A percentile compares a stretch with the other conserved stretches of the same genome.
Evolutionary conservation across 1,140 invertebrate genomes (phyloP).

Genomic region (Caenorhabditis elegans): DNA sequence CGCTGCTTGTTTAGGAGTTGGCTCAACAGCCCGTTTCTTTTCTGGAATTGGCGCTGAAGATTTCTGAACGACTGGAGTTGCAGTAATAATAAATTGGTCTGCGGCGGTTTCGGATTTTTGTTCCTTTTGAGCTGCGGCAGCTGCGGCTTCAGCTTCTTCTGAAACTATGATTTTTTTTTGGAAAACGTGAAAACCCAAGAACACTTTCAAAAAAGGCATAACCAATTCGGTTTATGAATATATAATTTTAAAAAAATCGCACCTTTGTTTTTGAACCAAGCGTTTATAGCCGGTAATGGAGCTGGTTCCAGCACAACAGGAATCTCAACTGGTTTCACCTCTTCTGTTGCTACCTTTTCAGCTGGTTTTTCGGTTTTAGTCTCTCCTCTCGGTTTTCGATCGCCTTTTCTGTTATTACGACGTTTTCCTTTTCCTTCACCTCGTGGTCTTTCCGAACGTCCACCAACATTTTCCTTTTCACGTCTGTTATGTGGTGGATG

Average conservation of each 20-base stretch:
- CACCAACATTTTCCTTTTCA: slow-evolving; percentile 13
- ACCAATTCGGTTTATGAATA: too few species aligned
- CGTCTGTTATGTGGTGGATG: neutral
- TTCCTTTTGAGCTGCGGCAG: neutral
- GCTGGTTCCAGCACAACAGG: slow-evolving; percentile 50
- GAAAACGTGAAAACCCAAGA: too few species aligned
- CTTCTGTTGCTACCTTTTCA: slow-evolving; percentile 19
- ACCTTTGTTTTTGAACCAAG: slow-evolving; percentile 52
- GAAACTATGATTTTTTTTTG: neutral
- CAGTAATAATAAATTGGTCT: neutral
- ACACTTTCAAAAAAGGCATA: too few species aligned
- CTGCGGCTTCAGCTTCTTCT: neutral
- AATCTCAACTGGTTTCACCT: slow-evolving; percentile 16
- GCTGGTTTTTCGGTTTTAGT: neutral
- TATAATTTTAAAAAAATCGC: neutral
- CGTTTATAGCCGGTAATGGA: slow-evolving; percentile 46
- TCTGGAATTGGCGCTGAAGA: neutral
- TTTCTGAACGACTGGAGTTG: neutral
- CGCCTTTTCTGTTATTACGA: slow-evolving; percentile 1
- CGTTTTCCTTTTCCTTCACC: slow-evolving; percentile 15
- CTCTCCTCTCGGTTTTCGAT: slow-evolving; percentile 14
- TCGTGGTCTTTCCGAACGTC: slow-evolving; percentile 1
- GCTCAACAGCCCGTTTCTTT: neutral
- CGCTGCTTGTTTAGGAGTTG: neutral
- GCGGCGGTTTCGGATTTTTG: neutral